Percentiles rank a stretch among this genome's conserved stretches.
Evolutionary conservation across 2,888 invertebrate species (phyloP).

Genomic region (Thera obeliscata): DNA sequence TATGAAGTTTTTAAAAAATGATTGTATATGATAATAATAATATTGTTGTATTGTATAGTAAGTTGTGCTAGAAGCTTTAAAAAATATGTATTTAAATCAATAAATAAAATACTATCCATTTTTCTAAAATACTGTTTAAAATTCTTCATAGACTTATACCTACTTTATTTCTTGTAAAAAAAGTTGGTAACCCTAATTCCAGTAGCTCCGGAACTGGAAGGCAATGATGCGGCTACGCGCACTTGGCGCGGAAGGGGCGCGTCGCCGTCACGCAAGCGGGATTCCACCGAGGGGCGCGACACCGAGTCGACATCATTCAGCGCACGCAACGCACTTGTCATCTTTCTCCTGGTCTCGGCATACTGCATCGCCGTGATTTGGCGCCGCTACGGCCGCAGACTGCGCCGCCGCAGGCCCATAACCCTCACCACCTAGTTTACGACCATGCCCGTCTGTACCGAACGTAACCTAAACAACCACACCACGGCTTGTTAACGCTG

Average conservation of each 20-base stretch:
- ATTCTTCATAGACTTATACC: too few relatives aligned
- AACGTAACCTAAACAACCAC: too few relatives aligned
- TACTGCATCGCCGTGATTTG: slow-evolving; percentile 62
- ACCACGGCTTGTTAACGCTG: background rate
- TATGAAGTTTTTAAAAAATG: too few relatives aligned
- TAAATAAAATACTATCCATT: too few relatives aligned
- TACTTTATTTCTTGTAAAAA: too few relatives aligned
- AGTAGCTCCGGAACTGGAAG: slow-evolving; percentile 65
- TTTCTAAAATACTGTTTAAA: too few relatives aligned
- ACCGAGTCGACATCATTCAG: slow-evolving; percentile 48
- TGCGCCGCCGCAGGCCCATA: slow-evolving; percentile 66
- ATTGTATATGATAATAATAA: too few relatives aligned
- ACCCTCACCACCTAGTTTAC: slow-evolving; percentile 70
- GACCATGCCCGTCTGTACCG: background rate
- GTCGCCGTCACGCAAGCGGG: slow-evolving; percentile 57
- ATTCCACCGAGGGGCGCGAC: slow-evolving; percentile 37
- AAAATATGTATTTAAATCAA: too few relatives aligned
- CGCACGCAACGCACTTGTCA: slow-evolving; percentile 49
- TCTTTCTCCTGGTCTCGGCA: slow-evolving; percentile 53
- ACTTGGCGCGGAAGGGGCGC: slow-evolving; percentile 84
- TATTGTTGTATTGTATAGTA: too few relatives aligned
- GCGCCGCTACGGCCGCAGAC: slow-evolving; percentile 67
- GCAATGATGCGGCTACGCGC: slow-evolving; percentile 80
- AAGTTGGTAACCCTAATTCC: background rate
- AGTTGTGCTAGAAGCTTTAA: too few relatives aligned